Percentiles rank a stretch among this genome's conserved stretches.
Evolutionary conservation across 2,113 vertebrate genomes (phyloP).

Genomic region (Climacteris rufus): DNA sequence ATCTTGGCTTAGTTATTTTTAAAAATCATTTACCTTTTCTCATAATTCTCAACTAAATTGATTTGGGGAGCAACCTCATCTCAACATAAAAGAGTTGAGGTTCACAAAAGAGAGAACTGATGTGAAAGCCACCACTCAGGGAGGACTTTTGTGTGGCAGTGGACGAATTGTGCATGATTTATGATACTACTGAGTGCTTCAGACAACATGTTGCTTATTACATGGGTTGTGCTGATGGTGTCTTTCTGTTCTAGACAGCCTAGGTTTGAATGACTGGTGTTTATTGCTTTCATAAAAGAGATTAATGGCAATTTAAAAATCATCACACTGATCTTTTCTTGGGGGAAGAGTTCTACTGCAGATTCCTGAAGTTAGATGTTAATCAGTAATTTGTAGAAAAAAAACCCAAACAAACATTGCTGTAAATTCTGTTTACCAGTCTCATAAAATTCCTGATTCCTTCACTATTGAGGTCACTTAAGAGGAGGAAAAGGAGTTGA

Average conservation of each 20-base stretch:
- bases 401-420: neutral
- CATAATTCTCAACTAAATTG: neutral
- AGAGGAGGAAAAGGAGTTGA: conserved; percentile 14
- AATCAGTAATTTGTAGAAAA: neutral
- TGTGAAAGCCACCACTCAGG: neutral
- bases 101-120: neutral
- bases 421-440: neutral
- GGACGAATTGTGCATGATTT: conserved; percentile 25
- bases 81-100: neutral
- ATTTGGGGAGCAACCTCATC: neutral
- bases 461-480: conserved; percentile 12
- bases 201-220: conserved; percentile 43
- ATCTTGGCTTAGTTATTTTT: neutral
- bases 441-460: neutral
- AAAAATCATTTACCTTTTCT: neutral
- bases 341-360: neutral
- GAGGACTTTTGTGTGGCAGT: neutral
- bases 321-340: neutral
- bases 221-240: conserved; percentile 18
- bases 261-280: conserved; percentile 44
- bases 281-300: conserved; percentile 29
- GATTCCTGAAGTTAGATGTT: neutral
- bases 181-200: conserved; percentile 14
- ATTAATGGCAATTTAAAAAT: conserved; percentile 31
- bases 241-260: conserved; percentile 52